Conservation (phyloP, 2,113 vertebrate species). For the Platysternon megacephalum region DNA sequence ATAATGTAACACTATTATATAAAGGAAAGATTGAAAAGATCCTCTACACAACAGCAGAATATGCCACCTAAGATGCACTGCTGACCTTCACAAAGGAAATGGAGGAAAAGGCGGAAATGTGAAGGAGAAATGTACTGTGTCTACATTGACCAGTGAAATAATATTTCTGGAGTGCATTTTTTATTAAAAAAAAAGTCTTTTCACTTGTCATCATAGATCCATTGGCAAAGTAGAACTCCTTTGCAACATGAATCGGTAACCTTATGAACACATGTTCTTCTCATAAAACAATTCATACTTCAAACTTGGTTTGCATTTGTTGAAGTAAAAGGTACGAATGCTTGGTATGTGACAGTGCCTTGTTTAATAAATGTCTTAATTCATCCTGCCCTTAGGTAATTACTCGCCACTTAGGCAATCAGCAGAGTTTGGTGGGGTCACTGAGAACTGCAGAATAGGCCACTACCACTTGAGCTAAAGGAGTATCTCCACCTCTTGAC, state of each 20-base stretch:
- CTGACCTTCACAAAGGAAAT: not conserved
- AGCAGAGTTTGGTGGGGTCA: not conserved
- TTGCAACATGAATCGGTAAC: not conserved
- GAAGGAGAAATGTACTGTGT: not conserved
- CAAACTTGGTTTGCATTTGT: not conserved
- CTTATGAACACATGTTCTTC: not conserved
- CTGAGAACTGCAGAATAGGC: not conserved
- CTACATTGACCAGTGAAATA: not conserved
- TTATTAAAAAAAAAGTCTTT: not conserved
- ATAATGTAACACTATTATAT: not conserved
- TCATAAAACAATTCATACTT: not conserved
- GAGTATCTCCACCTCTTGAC: not conserved
- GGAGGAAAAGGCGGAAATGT: not conserved
- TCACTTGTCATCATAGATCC: not conserved
- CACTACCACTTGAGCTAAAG: not conserved
- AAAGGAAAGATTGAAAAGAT: not conserved
- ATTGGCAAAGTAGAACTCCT: not conserved
- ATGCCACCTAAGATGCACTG: not conserved
- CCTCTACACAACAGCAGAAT: not conserved
- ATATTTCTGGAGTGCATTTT: not conserved
- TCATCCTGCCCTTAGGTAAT: not conserved
- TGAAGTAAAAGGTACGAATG: not conserved
- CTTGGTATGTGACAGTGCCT: not conserved
- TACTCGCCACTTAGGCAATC: fast-evolving
- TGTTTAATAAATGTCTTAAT: not conserved